Evolutionary conservation across 2,888 invertebrate genomes (phyloP).

Genomic region (Koerneria pararmatus): DNA sequence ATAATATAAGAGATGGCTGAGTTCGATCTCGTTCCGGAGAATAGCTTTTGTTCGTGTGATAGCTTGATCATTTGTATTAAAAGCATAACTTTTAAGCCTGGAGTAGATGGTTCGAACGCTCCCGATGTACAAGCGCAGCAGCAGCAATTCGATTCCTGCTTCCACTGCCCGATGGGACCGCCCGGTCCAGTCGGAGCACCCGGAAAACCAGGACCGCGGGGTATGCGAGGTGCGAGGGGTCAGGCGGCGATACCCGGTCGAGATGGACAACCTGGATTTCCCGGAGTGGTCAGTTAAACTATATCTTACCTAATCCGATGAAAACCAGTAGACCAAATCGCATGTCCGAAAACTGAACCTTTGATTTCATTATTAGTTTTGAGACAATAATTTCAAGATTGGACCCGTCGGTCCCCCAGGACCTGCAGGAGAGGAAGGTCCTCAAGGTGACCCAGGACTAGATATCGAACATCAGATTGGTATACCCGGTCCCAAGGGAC

Average conservation of each 20-base stretch:
- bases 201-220: slow-evolving; percentile 46
- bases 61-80: too few species aligned
- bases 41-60: too few species aligned
- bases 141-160: slow-evolving; percentile 50
- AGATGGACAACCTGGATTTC: slow-evolving; percentile 51
- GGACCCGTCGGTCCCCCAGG: slow-evolving; percentile 46
- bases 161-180: slow-evolving; percentile 48
- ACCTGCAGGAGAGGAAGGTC: slow-evolving; percentile 45
- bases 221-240: slow-evolving; percentile 54
- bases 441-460: slow-evolving; percentile 46
- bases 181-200: slow-evolving; percentile 37
- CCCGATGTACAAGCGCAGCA: slow-evolving; percentile 45
- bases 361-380: slow-evolving; percentile 5
- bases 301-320: too few species aligned
- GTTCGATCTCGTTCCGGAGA: too few species aligned
- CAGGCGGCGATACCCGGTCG: slow-evolving; percentile 51
- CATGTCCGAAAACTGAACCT: not conserved
- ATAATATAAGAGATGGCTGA: too few species aligned
- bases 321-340: too few species aligned
- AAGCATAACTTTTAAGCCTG: slow-evolving; percentile 28
- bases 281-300: slow-evolving; percentile 35
- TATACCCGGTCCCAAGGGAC: slow-evolving; percentile 47
- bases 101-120: slow-evolving; percentile 42
- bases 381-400: slow-evolving; percentile 19
- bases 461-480: slow-evolving; percentile 50